These are phyloP conservation scores for Dastarcus helophoroides DNA, from an alignment of 2,888 invertebrate species.

Conservation along the genomic window DNA sequence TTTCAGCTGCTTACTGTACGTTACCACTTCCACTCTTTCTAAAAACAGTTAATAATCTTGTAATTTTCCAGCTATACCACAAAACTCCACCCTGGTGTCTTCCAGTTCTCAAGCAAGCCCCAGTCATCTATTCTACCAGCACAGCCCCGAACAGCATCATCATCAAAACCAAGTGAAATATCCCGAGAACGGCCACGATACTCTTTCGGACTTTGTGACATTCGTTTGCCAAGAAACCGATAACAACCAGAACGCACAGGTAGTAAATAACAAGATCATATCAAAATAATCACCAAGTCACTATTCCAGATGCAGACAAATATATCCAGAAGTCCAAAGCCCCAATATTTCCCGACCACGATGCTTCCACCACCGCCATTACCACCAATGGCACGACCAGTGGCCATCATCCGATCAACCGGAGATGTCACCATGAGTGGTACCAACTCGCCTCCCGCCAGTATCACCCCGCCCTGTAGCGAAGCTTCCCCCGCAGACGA, in stretches of 20 bases:
- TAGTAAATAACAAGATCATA: too few species aligned
- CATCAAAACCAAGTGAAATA: slow-evolving; percentile 50
- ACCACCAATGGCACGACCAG: slow-evolving; percentile 92
- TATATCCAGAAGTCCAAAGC: slow-evolving; percentile 58
- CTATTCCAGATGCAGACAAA: slow-evolving; percentile 39
- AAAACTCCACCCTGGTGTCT: slow-evolving; percentile 40
- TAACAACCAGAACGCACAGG: slow-evolving; percentile 64
- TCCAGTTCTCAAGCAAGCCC: slow-evolving; percentile 45
- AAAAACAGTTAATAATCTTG: neutral
- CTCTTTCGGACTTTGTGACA: slow-evolving; percentile 90
- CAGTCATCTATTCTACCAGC: slow-evolving; percentile 43
- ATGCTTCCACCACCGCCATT: slow-evolving; percentile 93
- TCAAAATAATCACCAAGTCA: too few species aligned
- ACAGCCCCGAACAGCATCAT: slow-evolving; percentile 43
- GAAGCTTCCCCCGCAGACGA: slow-evolving; percentile 35
- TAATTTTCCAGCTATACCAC: slow-evolving; percentile 36
- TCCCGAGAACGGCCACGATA: slow-evolving; percentile 80
- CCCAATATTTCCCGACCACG: slow-evolving; percentile 80
- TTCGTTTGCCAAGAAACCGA: slow-evolving; percentile 93
- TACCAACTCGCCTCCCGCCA: slow-evolving; percentile 51
- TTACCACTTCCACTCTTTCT: slow-evolving; percentile 17
- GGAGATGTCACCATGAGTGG: slow-evolving; percentile 47
- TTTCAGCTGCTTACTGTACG: slow-evolving; percentile 71
- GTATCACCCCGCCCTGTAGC: slow-evolving; percentile 45
- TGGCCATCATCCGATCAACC: slow-evolving; percentile 89